Evolutionary conservation across 2,797 vertebrate species (phyloP), one percentile per base, ranked within the genome.

Genomic region (Paedocypris micromegethes): DNA sequence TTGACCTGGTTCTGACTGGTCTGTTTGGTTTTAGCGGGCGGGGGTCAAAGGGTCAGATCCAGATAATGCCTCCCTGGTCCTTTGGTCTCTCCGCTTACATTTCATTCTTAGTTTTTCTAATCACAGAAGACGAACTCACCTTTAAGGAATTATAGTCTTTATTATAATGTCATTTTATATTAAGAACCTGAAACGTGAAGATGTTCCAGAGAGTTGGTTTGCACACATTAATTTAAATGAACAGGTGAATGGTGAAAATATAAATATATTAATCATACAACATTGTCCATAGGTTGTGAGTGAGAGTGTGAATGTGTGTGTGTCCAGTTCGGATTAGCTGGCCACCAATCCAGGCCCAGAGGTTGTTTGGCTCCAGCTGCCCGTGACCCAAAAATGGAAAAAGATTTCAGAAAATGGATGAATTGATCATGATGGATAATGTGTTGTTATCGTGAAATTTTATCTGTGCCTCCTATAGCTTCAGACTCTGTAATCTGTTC

Each of bases 1-100:
- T 59, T 52, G 4, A 79, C 75, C 66, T 62, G 55, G 49, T 66
- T 58, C 9, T 58, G 46, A 41, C 44, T 68, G 70, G 54, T 68
- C 61, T 50, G 62, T 58, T 55, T 52, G 57, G 55, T 51, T 63
- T 63, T 43, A 3, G 44, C 42, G 9, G 57, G 49, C n/a, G 43
- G 6, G 52, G 46, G 67, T 69, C 52, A 62, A 45, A 65, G 47
- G 61, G 65, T 42, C 44, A 59, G 61, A 72, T 72, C 49, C 62
- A 63, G 46, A 23, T 43, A 70, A 55, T 43, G 9, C 52, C 56
- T 63, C 50, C 52, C 45, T 43, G 9, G n/a, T 39, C 41, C 51
- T 50, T 51, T 39, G 49, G 39, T 63, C 45, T 56, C 9, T 62
- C 40, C 56, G 9, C 49, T 50, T 4, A 63, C 51, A 49, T 70